Evolutionary conservation across 2,888 invertebrate species (phyloP).

Genomic region (Eilema caniola): DNA sequence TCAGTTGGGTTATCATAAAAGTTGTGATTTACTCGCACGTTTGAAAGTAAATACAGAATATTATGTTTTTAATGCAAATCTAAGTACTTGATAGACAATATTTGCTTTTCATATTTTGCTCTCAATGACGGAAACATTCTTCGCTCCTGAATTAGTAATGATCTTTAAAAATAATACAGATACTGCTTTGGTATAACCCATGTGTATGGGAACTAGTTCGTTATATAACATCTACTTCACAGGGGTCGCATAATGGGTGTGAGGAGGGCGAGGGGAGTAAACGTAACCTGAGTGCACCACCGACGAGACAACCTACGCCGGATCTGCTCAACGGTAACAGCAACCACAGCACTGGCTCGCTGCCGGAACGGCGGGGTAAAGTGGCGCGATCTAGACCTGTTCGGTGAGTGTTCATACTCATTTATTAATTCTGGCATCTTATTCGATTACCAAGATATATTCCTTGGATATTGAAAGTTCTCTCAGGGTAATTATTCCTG

Average conservation of each 20-base stretch:
- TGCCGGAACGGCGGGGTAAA: conserved; percentile 81
- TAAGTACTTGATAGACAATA: not conserved
- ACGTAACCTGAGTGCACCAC: conserved; percentile 80
- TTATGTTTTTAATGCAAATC: not conserved
- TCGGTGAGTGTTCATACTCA: conserved; percentile 54
- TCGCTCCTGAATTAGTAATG: not conserved
- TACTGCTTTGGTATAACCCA: not conserved
- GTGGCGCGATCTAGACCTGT: conserved; percentile 73
- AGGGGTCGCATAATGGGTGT: conserved; percentile 69
- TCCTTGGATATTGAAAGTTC: not conserved
- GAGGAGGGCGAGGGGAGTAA: conserved; percentile 78
- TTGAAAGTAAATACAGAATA: not conserved
- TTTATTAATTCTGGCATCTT: not conserved
- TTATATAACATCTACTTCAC: conserved; percentile 18
- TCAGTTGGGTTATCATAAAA: not conserved
- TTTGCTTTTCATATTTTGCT: not conserved
- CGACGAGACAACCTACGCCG: conserved; percentile 80
- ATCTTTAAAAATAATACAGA: no score
- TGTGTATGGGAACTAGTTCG: not conserved
- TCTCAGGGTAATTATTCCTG: not conserved
- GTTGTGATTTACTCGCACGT: not conserved
- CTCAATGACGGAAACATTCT: not conserved
- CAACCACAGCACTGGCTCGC: conserved; percentile 81
- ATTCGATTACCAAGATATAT: not conserved
- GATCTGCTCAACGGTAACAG: conserved; percentile 83